Evolutionary conservation across 2,113 vertebrate genomes (phyloP).

Genomic region (Pithys albifrons): DNA sequence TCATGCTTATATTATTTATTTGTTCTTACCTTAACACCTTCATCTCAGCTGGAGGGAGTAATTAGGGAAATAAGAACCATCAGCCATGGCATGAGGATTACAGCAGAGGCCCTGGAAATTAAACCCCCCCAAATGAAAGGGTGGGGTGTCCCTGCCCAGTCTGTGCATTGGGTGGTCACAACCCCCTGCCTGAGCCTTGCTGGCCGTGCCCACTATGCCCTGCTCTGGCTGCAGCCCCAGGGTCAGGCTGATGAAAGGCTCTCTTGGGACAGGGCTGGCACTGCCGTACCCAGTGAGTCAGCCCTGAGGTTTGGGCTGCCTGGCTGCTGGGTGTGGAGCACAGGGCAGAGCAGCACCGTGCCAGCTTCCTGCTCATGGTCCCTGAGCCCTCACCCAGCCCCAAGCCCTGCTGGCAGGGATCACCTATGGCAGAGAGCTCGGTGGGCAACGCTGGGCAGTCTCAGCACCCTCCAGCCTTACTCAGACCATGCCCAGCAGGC

Average conservation of each 20-base stretch:
- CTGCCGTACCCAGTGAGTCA: background rate
- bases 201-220: background rate
- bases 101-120: background rate
- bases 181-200: background rate
- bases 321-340: background rate
- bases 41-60: background rate
- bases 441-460: too few relatives aligned
- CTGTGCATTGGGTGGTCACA: background rate
- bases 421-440: rapidly evolving
- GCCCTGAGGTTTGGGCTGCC: background rate
- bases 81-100: background rate
- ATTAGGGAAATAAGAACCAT: slow-evolving; percentile 15
- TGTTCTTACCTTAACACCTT: slow-evolving; percentile 40
- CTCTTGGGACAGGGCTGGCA: background rate
- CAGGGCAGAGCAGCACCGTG: background rate
- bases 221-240: background rate
- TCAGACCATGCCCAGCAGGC: background rate
- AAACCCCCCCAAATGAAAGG: background rate
- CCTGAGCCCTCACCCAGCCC: background rate
- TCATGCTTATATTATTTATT: background rate
- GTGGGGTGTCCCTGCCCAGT: background rate
- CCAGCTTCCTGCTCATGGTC: background rate
- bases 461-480: rapidly evolving
- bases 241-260: background rate
- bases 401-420: background rate